These are phyloP conservation scores for Coracopsis vasa DNA, from an alignment of 2,113 vertebrate genomes.

Conservation along the genomic window DNA sequence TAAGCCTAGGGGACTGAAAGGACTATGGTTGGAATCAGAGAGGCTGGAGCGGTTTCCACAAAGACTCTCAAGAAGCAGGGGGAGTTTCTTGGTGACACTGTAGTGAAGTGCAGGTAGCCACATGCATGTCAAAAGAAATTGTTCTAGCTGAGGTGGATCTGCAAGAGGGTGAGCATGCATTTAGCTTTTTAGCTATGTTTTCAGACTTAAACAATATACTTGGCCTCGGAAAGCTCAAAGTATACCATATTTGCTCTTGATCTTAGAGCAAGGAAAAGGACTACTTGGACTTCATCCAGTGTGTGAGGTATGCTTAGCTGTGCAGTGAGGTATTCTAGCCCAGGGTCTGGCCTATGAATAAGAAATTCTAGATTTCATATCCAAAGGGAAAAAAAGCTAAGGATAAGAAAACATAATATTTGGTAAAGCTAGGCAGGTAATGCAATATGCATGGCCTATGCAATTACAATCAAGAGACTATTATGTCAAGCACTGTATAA, in stretches of 20 bases:
- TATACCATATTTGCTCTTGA: background rate
- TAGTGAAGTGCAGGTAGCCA: background rate
- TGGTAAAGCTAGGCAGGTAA: background rate
- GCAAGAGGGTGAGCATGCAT: rapidly evolving
- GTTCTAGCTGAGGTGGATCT: background rate
- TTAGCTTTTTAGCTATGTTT: background rate
- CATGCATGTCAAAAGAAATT: background rate
- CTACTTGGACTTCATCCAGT: background rate
- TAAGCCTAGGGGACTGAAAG: background rate
- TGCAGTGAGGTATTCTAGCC: background rate
- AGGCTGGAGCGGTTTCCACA: background rate
- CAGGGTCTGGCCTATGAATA: background rate
- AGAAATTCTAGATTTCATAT: background rate
- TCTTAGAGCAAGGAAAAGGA: background rate
- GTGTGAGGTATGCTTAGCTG: background rate
- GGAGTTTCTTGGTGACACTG: background rate
- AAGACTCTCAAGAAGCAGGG: background rate
- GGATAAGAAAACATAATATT: background rate
- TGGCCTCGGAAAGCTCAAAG: background rate
- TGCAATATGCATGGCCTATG: background rate
- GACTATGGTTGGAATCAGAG: rapidly evolving
- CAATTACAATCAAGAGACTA: constrained; percentile 25
- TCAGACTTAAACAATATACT: background rate
- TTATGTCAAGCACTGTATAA: background rate
- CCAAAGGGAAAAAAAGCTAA: background rate